These are phyloP conservation scores for Microtus ochrogaster DNA, from an alignment of 2,113 vertebrate genomes.

Conservation along the genomic window DNA sequence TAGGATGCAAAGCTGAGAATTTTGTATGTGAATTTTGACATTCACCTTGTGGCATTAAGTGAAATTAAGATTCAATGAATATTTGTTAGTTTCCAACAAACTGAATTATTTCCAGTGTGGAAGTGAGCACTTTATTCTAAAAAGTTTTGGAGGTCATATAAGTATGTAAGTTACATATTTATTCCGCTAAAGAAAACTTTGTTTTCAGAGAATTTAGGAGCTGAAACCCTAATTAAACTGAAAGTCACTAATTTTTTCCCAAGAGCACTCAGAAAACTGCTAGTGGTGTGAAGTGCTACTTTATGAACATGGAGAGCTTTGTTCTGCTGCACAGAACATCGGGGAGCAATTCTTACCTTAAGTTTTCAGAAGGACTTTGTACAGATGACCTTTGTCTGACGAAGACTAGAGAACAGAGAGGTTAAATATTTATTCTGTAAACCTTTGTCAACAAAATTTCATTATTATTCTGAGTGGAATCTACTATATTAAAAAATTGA, in stretches of 20 bases:
- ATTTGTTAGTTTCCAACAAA: slow-evolving; percentile 72
- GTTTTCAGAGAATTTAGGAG: slow-evolving; percentile 58
- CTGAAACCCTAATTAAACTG: slow-evolving; percentile 59
- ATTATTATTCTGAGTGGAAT: slow-evolving; percentile 30
- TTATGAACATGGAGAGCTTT: slow-evolving; percentile 47
- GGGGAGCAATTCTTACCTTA: slow-evolving; percentile 58
- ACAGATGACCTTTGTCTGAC: background rate
- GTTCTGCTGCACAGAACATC: background rate
- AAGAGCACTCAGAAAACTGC: slow-evolving; percentile 67
- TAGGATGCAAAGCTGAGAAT: slow-evolving; percentile 61
- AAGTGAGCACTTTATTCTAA: slow-evolving; percentile 71
- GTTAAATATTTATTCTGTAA: slow-evolving; percentile 23
- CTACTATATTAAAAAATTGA: background rate
- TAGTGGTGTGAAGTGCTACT: background rate
- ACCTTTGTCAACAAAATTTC: slow-evolving; percentile 22
- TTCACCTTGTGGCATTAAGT: slow-evolving; percentile 67
- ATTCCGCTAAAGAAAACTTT: slow-evolving; percentile 72
- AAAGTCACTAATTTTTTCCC: slow-evolving; percentile 65
- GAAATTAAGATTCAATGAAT: slow-evolving; percentile 67
- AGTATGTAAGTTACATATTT: slow-evolving; percentile 60
- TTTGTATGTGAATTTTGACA: slow-evolving; percentile 59
- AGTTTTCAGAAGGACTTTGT: background rate
- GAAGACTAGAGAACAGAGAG: background rate
- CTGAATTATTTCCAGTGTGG: slow-evolving; percentile 64
- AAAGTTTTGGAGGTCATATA: slow-evolving; percentile 63